Evolutionary conservation across 2,888 invertebrate genomes (phyloP).

Genomic region (Drosophila melanosoma): DNA sequence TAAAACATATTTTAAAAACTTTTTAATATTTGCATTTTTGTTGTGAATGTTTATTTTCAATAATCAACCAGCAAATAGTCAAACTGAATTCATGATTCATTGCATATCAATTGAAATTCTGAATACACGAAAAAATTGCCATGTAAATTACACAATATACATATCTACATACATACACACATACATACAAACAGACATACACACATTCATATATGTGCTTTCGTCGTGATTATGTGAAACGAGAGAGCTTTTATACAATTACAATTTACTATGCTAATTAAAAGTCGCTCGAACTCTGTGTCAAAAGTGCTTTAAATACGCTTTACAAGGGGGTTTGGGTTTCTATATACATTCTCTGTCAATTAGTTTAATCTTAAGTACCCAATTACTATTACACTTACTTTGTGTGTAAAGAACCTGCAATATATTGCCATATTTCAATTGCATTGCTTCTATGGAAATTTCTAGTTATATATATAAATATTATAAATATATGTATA

Average conservation of each 20-base stretch:
- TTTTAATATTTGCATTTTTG: not conserved
- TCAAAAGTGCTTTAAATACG: not conserved
- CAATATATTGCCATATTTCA: not conserved
- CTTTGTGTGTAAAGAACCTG: not conserved
- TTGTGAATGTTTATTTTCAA: not conserved
- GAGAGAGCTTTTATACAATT: slow-evolving; percentile 1
- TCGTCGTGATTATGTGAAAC: slow-evolving; percentile 12
- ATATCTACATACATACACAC: not conserved
- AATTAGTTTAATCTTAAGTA: not conserved
- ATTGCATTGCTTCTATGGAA: slow-evolving; percentile 4
- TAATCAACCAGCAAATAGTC: not conserved
- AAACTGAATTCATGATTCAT: slow-evolving; percentile 26
- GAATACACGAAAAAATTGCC: slow-evolving; percentile 20
- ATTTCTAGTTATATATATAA: not conserved
- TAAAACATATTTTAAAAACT: not conserved
- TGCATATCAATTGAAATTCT: slow-evolving; percentile 36
- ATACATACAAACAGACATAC: not conserved
- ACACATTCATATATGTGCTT: not conserved
- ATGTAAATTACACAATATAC: not conserved
- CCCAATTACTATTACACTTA: not conserved
- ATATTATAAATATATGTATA: not conserved
- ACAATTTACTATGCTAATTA: not conserved
- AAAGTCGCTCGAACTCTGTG: not conserved
- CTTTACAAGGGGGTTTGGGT: not conserved
- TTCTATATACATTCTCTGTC: not conserved